Conservation (phyloP, 2,797 vertebrate genomes). For the Enteromius thamalakanensis region DNA sequence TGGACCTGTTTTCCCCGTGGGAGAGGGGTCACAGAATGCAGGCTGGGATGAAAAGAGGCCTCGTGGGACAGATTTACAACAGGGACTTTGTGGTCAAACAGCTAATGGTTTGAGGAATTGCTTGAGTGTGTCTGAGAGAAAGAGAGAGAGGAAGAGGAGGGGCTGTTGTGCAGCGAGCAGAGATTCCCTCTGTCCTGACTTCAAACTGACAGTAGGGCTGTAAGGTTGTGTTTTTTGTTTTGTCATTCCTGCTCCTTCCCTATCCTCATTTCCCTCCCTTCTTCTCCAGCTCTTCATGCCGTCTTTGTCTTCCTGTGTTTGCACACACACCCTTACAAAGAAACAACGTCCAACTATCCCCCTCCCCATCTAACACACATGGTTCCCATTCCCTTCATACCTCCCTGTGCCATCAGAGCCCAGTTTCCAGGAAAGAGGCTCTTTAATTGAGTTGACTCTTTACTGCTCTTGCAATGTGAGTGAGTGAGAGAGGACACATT, state of each 20-base stretch:
- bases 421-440: slow-evolving; percentile 83
- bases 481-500: slow-evolving; percentile 51
- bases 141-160: slow-evolving; percentile 34
- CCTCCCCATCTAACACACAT: slow-evolving; percentile 68
- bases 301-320: background rate
- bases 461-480: slow-evolving; percentile 77
- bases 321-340: slow-evolving; percentile 19
- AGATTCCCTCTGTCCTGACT: slow-evolving; percentile 20
- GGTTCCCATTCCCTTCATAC: slow-evolving; percentile 82
- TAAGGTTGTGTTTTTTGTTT: slow-evolving; percentile 28
- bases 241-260: slow-evolving; percentile 18
- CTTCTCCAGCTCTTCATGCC: background rate
- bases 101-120: slow-evolving; percentile 59
- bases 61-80: slow-evolving; percentile 59
- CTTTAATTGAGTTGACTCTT: slow-evolving; percentile 86
- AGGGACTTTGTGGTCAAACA: slow-evolving; percentile 59
- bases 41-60: slow-evolving; percentile 50
- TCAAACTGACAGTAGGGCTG: slow-evolving; percentile 28
- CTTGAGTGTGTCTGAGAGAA: slow-evolving; percentile 39
- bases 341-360: slow-evolving; percentile 40
- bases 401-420: slow-evolving; percentile 79
- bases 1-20: slow-evolving; percentile 22
- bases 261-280: slow-evolving; percentile 28
- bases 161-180: background rate
- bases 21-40: slow-evolving; percentile 41